Percentiles rank a stretch among this genome's conserved stretches.
These are phyloP conservation scores for Aythya baeri DNA, from an alignment of 2,113 vertebrate genomes.

Conservation along the genomic window DNA sequence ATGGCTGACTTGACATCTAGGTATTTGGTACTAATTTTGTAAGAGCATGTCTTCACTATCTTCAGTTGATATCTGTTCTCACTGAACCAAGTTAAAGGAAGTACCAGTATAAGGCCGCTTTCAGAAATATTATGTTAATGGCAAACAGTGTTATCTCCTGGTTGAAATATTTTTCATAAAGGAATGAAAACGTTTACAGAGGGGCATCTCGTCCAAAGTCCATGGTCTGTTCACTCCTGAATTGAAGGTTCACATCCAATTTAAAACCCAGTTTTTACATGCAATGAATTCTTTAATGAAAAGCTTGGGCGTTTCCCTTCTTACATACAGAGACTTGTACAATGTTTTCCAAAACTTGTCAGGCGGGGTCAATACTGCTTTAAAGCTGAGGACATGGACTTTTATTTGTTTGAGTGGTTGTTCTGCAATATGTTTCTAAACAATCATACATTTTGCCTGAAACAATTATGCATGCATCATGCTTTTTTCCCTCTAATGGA, in stretches of 20 bases:
- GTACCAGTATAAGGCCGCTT: background rate
- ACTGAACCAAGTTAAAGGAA: background rate
- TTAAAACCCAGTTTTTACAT: background rate
- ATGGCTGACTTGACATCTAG: background rate
- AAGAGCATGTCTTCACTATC: background rate
- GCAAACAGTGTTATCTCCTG: background rate
- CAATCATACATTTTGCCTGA: background rate
- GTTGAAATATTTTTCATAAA: background rate
- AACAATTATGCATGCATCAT: background rate
- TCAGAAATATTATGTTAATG: background rate
- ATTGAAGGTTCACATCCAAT: background rate
- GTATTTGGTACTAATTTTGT: background rate
- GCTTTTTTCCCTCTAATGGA: background rate
- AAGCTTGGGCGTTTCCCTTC: background rate
- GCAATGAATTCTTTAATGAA: background rate
- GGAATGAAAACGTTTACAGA: background rate
- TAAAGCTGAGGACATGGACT: background rate
- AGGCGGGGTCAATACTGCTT: background rate
- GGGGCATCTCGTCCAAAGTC: background rate
- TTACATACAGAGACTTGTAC: background rate
- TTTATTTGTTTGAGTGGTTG: background rate
- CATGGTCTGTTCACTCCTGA: rapidly evolving
- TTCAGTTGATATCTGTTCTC: background rate
- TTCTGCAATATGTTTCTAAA: background rate
- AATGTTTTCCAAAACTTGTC: background rate